A percentile compares a stretch with the other conserved stretches of the same genome.
These are phyloP conservation scores for Calephelis perditalis DNA, from an alignment of 2,888 invertebrate genomes.

Conservation along the genomic window DNA sequence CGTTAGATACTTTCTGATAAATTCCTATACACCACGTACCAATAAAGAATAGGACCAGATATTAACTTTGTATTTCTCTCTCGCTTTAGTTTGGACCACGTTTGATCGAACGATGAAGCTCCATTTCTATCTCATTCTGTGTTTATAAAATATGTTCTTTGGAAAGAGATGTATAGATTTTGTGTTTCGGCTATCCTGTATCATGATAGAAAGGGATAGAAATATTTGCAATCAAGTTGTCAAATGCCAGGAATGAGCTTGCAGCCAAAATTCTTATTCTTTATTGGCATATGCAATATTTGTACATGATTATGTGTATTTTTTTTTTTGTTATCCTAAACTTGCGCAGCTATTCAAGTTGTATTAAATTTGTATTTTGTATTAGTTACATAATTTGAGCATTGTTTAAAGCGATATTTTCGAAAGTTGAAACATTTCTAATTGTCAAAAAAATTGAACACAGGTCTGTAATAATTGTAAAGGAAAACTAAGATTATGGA, in stretches of 20 bases:
- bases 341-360: no score
- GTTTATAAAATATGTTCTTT: neutral
- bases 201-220: no score
- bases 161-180: neutral
- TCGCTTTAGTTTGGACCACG: neutral
- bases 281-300: neutral
- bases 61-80: neutral
- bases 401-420: no score
- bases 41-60: conserved; percentile 1
- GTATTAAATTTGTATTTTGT: no score
- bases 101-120: neutral
- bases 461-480: no score
- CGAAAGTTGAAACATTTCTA: no score
- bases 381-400: no score
- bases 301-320: conserved; percentile 1
- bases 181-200: neutral
- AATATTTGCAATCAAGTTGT: no score
- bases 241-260: no score
- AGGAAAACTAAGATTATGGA: no score
- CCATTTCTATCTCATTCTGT: neutral
- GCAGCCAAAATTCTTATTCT: neutral
- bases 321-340: no score
- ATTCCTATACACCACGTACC: conserved; percentile 1
- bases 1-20: conserved; percentile 2
- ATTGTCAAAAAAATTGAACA: no score